Percentiles rank a stretch among this genome's conserved stretches.
Evolutionary conservation across 2,113 vertebrate genomes (phyloP).

Genomic region (Atractosteus spatula): DNA sequence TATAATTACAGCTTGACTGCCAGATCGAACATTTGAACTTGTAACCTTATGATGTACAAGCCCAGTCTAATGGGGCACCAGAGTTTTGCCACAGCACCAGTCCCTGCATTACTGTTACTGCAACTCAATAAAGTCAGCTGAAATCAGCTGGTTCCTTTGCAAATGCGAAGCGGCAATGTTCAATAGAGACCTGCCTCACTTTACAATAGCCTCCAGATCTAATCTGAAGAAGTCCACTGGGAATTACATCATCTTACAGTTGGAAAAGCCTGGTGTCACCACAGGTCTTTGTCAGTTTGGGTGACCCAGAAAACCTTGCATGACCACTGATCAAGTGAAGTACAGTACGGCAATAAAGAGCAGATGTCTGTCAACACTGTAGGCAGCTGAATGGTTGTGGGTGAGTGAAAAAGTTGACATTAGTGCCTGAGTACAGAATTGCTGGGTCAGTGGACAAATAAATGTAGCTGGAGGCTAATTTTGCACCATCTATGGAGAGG

Average conservation of each 20-base stretch:
- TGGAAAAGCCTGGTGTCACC: conserved; percentile 36
- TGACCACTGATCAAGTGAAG: conserved; percentile 2
- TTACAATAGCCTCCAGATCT: conserved; percentile 48
- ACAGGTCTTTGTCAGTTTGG: conserved; percentile 33
- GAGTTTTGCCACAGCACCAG: conserved; percentile 64
- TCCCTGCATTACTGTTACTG: conserved; percentile 58
- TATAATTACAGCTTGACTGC: conserved; percentile 48
- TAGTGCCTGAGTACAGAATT: background rate
- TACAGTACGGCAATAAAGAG: background rate
- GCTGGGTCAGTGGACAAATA: background rate
- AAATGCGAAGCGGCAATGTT: conserved; percentile 65
- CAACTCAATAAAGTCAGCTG: conserved; percentile 47
- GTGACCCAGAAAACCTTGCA: conserved; percentile 35
- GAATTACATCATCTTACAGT: conserved; percentile 18
- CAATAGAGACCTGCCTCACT: conserved; percentile 62
- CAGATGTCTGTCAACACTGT: background rate
- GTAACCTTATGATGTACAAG: conserved; percentile 66
- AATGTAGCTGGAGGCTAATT: background rate
- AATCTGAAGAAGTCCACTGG: conserved; percentile 34
- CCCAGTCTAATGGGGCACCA: conserved; percentile 68
- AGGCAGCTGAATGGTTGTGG: background rate
- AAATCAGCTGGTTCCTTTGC: conserved; percentile 44
- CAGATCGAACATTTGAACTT: conserved; percentile 52
- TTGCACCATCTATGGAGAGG: background rate
- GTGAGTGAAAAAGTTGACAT: background rate